Percentiles rank a stretch among this genome's conserved stretches.
Evolutionary conservation across 2,888 invertebrate genomes (phyloP).

Genomic region (Chrysolina oricalcia): DNA sequence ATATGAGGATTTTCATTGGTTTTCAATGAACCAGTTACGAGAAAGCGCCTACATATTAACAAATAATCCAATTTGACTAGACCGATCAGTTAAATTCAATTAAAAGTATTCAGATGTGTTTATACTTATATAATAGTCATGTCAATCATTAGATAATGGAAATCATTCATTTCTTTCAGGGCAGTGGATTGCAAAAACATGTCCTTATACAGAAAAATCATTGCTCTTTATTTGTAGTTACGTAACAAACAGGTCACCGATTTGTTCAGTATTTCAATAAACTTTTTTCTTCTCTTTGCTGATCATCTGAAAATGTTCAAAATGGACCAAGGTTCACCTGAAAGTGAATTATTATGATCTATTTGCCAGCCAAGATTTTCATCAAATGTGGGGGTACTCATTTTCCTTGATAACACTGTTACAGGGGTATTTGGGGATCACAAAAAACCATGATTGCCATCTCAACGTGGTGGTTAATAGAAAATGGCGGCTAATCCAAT

Average conservation of each 20-base stretch:
- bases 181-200: constrained; percentile 10
- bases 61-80: constrained; percentile 20
- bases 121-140: constrained; percentile 11
- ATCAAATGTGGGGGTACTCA: too few species aligned
- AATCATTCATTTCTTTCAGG: neutral
- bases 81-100: neutral
- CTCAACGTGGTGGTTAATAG: too few species aligned
- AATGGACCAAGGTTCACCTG: too few species aligned
- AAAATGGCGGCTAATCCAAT: too few species aligned
- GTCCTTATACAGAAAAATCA: constrained; percentile 11
- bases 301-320: too few species aligned
- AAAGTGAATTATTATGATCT: too few species aligned
- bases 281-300: too few species aligned
- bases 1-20: neutral
- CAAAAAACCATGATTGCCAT: too few species aligned
- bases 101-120: neutral
- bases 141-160: constrained; percentile 15
- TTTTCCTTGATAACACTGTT: too few species aligned
- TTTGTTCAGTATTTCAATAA: neutral
- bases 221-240: constrained; percentile 15
- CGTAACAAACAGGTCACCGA: neutral
- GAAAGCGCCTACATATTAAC: constrained; percentile 6
- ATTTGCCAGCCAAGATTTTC: too few species aligned
- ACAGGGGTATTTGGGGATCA: too few species aligned
- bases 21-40: neutral